A percentile compares a stretch with the other conserved stretches of the same genome.
These are phyloP conservation scores for Octodonta nipae DNA, from an alignment of 2,888 invertebrate genomes.

Conservation along the genomic window DNA sequence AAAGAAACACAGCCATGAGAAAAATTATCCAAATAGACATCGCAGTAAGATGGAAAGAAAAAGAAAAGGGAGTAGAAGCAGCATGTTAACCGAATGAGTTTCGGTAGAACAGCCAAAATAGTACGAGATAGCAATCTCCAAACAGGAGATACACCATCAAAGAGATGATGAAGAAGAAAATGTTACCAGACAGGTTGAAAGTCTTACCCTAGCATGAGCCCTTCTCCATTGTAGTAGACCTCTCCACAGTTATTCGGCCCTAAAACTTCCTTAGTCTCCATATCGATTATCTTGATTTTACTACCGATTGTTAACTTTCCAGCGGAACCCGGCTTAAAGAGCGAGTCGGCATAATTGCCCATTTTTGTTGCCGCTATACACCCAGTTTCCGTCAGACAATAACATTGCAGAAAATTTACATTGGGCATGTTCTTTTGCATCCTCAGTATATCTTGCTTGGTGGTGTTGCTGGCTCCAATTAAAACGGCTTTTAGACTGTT, in stretches of 20 bases:
- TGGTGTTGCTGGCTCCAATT: conserved; percentile 21
- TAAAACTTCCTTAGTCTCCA: conserved; percentile 17
- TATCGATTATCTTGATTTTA: conserved; percentile 22
- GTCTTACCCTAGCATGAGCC: conserved; percentile 26
- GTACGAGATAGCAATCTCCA: no score
- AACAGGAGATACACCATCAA: no score
- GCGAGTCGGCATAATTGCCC: conserved; percentile 13
- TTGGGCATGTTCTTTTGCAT: conserved; percentile 18
- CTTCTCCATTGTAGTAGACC: conserved; percentile 22
- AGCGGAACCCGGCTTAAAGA: conserved; percentile 19
- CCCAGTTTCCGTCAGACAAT: conserved; percentile 25
- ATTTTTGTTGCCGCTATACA: conserved; percentile 18
- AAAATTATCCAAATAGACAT: no score
- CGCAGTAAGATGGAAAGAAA: no score
- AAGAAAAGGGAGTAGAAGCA: no score
- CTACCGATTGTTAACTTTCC: conserved; percentile 21
- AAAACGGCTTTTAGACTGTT: conserved; percentile 23
- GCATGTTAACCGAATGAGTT: no score
- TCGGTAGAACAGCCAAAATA: no score
- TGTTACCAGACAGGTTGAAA: not conserved
- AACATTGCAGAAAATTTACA: conserved; percentile 22
- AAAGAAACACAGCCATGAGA: no score
- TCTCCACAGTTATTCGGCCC: conserved; percentile 23
- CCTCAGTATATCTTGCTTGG: conserved; percentile 17
- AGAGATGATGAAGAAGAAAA: no score